Base-by-base conservation (phyloP, 1,140 invertebrate genomes). In the Atta cephalotes region DNA sequence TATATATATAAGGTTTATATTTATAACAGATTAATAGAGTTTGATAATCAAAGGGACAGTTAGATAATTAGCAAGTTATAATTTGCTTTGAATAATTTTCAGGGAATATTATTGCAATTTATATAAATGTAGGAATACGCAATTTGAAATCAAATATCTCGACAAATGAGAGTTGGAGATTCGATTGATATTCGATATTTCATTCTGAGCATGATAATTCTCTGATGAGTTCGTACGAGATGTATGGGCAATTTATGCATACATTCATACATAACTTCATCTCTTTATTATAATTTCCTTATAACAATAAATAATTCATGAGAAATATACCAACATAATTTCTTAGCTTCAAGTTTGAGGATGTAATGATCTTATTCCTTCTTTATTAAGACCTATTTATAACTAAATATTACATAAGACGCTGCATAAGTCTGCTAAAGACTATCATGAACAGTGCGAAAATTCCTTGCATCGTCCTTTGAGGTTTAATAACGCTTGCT, bases 401-500 rank as follows among this genome's bases (percentile, higher is more conserved):
- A 68, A 58, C 18, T 1, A 65, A n/a, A 65, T 49, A 39, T 45
- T 25, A n/a, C 16, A 18, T 45, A 60, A 58, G 39, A 53, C 7
- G 2, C 31, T 68, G 25, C 16, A 21, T 45, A 63, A 76, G 25
- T 35, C 18, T 58, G 51, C 12, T 60, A 76, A 68, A 62, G 25
- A 51, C 31, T 49, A 25, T 9, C 31, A 28, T 49, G 60, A 74
- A 74, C 60, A 77, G 66, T 28, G 35, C n/a, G 63, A 71, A 88
- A 89, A 92, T 89, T 81, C 79, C 89, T 91, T 90, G 58, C 53
- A 65, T 85, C 60, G 76, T 88, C 81, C 86, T 88, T 77, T 51
- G 79, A 85, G 89, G 81, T 90, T 93, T 93, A 90, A 92, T 93
- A 93, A 92, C 87, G 68, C 70, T 78, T 68, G 85, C 81, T 45